Conservation (phyloP, 1,140 invertebrate genomes). For the Drosophila leontia region DNA sequence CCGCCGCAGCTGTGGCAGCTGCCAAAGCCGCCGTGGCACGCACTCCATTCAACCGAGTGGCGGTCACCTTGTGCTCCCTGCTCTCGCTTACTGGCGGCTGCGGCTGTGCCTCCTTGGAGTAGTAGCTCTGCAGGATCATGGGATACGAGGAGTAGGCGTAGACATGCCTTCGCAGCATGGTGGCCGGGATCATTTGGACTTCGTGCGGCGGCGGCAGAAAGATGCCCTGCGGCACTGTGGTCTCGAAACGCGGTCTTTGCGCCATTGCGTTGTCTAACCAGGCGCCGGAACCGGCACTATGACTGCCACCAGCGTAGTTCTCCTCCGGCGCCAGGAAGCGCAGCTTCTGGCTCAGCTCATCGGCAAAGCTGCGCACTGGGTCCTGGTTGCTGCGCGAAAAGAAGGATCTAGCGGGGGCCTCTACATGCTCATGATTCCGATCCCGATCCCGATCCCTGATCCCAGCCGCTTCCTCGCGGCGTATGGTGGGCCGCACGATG, state of each 20-base stretch:
- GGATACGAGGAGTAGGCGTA: constrained; percentile 83
- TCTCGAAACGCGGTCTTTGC: constrained; percentile 88
- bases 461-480: constrained; percentile 66
- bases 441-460: constrained; percentile 22
- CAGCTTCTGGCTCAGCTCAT: constrained; percentile 78
- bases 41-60: constrained; percentile 63
- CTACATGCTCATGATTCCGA: constrained; percentile 15
- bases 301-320: constrained; percentile 52
- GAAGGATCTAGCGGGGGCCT: constrained; percentile 45
- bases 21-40: constrained; percentile 63
- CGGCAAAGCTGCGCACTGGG: constrained; percentile 69
- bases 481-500: constrained; percentile 86
- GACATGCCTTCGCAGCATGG: constrained; percentile 71
- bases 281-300: constrained; percentile 52
- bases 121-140: constrained; percentile 71
- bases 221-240: constrained; percentile 91
- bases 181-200: constrained; percentile 86
- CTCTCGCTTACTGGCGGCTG: constrained; percentile 14
- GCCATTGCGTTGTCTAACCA: constrained; percentile 58
- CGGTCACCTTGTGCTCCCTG: constrained; percentile 45
- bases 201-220: constrained; percentile 92
- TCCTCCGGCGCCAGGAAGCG: constrained; percentile 73
- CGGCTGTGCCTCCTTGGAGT: constrained; percentile 33
- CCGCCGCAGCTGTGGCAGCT: constrained; percentile 22
- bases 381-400: constrained; percentile 72